Conservation (phyloP, 2,888 invertebrate genomes). For the Apoderus coryli region DNA sequence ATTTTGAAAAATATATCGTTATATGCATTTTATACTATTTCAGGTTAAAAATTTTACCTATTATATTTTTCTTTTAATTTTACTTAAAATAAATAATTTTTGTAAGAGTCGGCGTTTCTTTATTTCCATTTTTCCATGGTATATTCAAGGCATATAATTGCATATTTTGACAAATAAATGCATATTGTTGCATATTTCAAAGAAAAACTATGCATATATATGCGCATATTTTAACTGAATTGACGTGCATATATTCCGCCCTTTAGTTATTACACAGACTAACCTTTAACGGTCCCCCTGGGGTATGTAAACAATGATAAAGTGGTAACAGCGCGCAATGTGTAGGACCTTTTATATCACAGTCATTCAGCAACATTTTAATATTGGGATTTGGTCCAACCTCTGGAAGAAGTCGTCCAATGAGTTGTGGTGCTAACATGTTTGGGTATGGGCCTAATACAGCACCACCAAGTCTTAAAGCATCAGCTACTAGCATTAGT, state of each 20-base stretch:
- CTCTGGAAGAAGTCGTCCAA: constrained; percentile 86
- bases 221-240: not conserved
- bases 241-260: too few species aligned
- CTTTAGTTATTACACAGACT: constrained; percentile 1
- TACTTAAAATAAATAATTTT: too few species aligned
- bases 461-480: constrained; percentile 84
- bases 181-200: too few species aligned
- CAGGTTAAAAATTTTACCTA: too few species aligned
- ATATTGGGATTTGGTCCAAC: constrained; percentile 70
- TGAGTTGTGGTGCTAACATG: constrained; percentile 90
- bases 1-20: too few species aligned
- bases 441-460: constrained; percentile 83
- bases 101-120: too few species aligned
- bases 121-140: too few species aligned
- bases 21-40: too few species aligned
- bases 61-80: too few species aligned
- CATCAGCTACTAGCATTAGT: constrained; percentile 84
- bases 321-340: constrained; percentile 85
- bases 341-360: constrained; percentile 75
- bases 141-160: too few species aligned
- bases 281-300: constrained; percentile 95
- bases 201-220: not conserved
- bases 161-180: too few species aligned
- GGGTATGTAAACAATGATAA: constrained; percentile 93
- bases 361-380: constrained; percentile 75